These are phyloP conservation scores for Sinocyclocheilus maitianheensis DNA, from an alignment of 2,113 vertebrate species.

Conservation along the genomic window DNA sequence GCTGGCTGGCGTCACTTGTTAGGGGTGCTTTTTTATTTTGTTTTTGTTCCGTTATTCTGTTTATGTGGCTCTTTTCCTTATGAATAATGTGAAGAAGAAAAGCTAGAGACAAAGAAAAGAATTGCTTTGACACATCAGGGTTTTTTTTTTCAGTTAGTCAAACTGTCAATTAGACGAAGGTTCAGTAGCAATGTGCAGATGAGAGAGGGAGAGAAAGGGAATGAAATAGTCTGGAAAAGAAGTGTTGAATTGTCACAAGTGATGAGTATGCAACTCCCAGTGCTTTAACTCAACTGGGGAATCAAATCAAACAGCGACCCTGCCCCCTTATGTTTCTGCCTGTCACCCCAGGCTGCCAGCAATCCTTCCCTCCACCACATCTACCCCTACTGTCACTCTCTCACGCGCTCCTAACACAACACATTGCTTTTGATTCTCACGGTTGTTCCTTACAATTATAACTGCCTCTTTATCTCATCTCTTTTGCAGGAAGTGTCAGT, in stretches of 20 bases:
- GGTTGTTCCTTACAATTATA: constrained; percentile 34
- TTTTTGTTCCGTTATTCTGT: constrained; percentile 20
- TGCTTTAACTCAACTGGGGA: constrained; percentile 44
- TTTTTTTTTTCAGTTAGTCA: constrained; percentile 50
- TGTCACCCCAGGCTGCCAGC: constrained; percentile 26
- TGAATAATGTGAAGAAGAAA: constrained; percentile 37
- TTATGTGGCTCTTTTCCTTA: constrained; percentile 36
- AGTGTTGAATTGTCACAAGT: constrained; percentile 56
- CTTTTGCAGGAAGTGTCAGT: constrained; percentile 18
- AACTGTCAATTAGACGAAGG: constrained; percentile 53
- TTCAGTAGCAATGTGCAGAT: constrained; percentile 34
- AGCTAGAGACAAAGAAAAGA: constrained; percentile 15
- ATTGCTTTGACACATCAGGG: constrained; percentile 27
- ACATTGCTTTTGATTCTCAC: constrained; percentile 1
- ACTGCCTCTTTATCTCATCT: constrained; percentile 22
- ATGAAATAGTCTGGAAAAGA: constrained; percentile 11
- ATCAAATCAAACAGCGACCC: constrained; percentile 49
- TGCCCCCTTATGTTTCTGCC: constrained; percentile 32
- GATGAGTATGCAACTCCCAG: constrained; percentile 53
- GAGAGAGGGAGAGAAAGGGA: constrained; percentile 26
- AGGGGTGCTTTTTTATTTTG: not conserved
- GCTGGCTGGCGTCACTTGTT: constrained; percentile 23
- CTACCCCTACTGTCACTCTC: constrained; percentile 28
- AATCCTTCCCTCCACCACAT: constrained; percentile 7
- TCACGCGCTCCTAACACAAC: constrained; percentile 9